These are phyloP conservation scores for Diabrotica balteata DNA, from an alignment of 2,888 invertebrate genomes.

Conservation along the genomic window DNA sequence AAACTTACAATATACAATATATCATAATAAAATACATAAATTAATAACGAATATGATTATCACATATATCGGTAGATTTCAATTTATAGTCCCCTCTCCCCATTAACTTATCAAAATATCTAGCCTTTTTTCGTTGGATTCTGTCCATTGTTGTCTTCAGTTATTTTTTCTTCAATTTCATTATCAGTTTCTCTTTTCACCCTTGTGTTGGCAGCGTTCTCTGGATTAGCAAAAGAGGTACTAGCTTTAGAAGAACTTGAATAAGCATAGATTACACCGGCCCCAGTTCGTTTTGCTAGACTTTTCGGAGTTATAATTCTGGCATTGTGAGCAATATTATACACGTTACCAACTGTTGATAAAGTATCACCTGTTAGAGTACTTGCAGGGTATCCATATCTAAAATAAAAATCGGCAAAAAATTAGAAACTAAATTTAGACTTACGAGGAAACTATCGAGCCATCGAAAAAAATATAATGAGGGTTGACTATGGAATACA, in stretches of 20 bases:
- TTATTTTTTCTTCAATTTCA: neutral
- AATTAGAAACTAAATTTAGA: too few species aligned
- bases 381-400: constrained; percentile 74
- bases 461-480: too few species aligned
- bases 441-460: too few species aligned
- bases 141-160: neutral
- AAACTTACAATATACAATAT: too few species aligned
- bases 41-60: too few species aligned
- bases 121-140: neutral
- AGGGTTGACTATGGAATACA: too few species aligned
- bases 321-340: constrained; percentile 70
- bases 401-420: constrained; percentile 49
- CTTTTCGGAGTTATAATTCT: constrained; percentile 73
- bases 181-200: constrained; percentile 3
- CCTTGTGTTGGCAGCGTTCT: neutral
- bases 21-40: too few species aligned
- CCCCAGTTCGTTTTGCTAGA: constrained; percentile 64
- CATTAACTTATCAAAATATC: too few species aligned
- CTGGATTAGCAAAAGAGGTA: constrained; percentile 3
- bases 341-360: constrained; percentile 74
- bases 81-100: too few species aligned
- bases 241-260: constrained; percentile 15
- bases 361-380: constrained; percentile 71
- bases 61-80: too few species aligned
- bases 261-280: constrained; percentile 28